A percentile compares a stretch with the other conserved stretches of the same genome.
phyloP scores from a whole-genome alignment of 2,113 vertebrate genomes.

The Nettapus auritus region DNA sequence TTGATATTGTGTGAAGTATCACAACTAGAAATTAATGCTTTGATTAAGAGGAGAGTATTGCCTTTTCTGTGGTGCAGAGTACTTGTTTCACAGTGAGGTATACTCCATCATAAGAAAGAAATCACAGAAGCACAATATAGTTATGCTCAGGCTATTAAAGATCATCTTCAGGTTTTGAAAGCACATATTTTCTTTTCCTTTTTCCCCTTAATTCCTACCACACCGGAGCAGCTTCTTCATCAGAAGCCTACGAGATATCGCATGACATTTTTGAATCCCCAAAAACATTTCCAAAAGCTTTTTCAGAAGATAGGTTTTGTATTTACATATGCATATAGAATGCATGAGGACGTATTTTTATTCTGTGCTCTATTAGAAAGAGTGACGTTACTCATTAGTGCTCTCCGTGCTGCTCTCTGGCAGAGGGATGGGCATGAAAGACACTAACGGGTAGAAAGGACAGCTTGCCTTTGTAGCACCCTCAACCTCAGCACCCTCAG shows the following conservation, averaged over 20 bases:
- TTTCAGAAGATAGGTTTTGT: not conserved
- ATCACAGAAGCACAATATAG: not conserved
- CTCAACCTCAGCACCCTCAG: not conserved
- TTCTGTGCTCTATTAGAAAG: not conserved
- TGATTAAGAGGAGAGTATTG: not conserved
- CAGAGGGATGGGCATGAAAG: not conserved
- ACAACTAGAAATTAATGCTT: not conserved
- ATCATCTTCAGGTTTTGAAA: not conserved
- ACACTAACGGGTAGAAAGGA: not conserved
- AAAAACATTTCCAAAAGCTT: not conserved
- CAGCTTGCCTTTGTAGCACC: not conserved
- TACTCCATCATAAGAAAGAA: not conserved
- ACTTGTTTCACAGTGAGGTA: not conserved
- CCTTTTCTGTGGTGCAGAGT: not conserved
- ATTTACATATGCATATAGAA: not conserved
- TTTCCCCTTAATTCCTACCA: not conserved
- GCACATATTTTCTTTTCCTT: not conserved
- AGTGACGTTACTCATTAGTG: not conserved
- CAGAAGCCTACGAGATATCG: not conserved
- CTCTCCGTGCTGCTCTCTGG: not conserved
- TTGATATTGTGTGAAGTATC: rapidly evolving
- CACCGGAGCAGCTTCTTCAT: not conserved
- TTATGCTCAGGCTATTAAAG: not conserved
- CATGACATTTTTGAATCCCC: not conserved
- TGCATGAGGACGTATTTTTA: not conserved